A percentile compares a stretch with the other conserved stretches of the same genome.
phyloP scores from a whole-genome alignment of 2,113 vertebrate genomes.

The Pedionomus torquatus region DNA sequence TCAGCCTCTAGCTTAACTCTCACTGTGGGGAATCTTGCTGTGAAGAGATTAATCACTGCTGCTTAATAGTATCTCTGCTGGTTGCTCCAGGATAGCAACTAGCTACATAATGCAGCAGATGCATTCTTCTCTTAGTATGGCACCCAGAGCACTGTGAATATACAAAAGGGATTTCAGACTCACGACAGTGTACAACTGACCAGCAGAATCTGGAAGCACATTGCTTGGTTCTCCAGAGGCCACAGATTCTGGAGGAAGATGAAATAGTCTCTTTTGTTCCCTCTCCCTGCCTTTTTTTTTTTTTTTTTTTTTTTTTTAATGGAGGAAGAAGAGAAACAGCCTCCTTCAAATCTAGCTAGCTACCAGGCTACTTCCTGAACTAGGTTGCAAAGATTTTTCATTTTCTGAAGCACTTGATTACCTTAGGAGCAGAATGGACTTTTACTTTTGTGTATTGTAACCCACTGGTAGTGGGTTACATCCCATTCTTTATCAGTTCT shows the following conservation, averaged over 20 bases:
- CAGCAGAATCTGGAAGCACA: not conserved
- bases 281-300: not conserved
- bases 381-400: not conserved
- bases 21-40: constrained; percentile 57
- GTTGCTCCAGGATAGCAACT: constrained; percentile 39
- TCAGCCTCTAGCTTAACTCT: constrained; percentile 52
- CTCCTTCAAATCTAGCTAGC: not conserved
- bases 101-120: constrained; percentile 31
- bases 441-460: not conserved
- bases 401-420: not conserved
- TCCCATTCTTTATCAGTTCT: not conserved
- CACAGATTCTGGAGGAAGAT: not conserved
- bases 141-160: not conserved
- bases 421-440: not conserved
- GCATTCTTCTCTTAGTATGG: constrained; percentile 8
- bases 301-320: not conserved
- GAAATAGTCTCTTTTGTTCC: not conserved
- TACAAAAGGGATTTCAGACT: not conserved
- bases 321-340: not conserved
- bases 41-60: constrained; percentile 62
- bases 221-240: not conserved
- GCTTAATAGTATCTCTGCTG: constrained; percentile 62
- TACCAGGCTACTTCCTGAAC: not conserved
- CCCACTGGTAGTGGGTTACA: not conserved
- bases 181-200: not conserved